A percentile compares a stretch with the other conserved stretches of the same genome.
phyloP scores from a whole-genome alignment of 2,888 invertebrate species.

The Hecatera dysodea region DNA sequence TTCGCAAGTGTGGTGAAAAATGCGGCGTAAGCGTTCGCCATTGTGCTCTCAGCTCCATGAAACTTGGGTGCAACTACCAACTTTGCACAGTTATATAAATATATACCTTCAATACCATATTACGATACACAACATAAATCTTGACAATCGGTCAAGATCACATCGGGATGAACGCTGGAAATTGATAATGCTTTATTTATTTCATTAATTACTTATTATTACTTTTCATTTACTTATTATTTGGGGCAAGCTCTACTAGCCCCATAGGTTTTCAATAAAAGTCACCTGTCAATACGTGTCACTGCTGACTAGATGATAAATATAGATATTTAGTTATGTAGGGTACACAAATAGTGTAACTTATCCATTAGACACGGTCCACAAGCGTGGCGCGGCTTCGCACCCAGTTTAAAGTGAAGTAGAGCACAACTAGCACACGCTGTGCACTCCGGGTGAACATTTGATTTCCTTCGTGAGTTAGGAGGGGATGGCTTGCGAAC shows the following conservation, averaged over 20 bases:
- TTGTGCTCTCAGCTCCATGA: background rate
- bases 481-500: slow-evolving; percentile 58
- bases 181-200: slow-evolving; percentile 29
- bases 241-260: slow-evolving; percentile 37
- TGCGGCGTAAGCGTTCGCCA: background rate
- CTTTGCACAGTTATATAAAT: background rate
- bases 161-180: slow-evolving; percentile 1
- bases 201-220: background rate
- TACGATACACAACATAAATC: slow-evolving; percentile 12
- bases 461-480: slow-evolving; percentile 48
- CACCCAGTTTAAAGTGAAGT: slow-evolving; percentile 52
- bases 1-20: background rate
- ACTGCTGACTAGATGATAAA: slow-evolving; percentile 12
- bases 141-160: slow-evolving; percentile 40
- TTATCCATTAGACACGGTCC: slow-evolving; percentile 18
- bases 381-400: slow-evolving; percentile 24
- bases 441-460: slow-evolving; percentile 32
- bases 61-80: too few relatives aligned
- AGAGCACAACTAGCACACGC: slow-evolving; percentile 42
- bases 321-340: slow-evolving; percentile 33
- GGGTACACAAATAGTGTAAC: slow-evolving; percentile 39
- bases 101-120: background rate
- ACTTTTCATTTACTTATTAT: too few relatives aligned
- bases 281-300: slow-evolving; percentile 26
- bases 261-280: slow-evolving; percentile 31